A percentile compares a stretch with the other conserved stretches of the same genome.
Conservation (phyloP, 2,797 vertebrate species). For the Gambelia wislizenii region DNA sequence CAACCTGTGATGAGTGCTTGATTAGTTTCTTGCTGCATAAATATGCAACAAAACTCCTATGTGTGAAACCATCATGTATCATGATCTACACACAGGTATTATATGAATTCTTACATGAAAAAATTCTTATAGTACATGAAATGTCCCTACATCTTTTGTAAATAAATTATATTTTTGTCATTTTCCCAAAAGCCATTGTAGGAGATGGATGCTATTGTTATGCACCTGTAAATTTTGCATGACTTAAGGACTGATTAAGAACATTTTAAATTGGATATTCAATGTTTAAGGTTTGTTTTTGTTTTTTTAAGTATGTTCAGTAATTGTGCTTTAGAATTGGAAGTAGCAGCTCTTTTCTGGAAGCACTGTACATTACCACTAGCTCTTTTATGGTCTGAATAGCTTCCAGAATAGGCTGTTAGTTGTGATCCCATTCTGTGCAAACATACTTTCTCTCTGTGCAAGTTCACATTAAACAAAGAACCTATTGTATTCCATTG, state of each 20-base stretch:
- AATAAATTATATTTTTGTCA: background rate
- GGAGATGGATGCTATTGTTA: conserved; percentile 18
- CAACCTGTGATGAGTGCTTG: background rate
- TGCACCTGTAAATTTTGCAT: background rate
- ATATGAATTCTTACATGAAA: background rate
- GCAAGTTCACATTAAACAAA: conserved; percentile 42
- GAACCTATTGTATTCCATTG: conserved; percentile 34
- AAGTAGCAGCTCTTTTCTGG: conserved; percentile 17
- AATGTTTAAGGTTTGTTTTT: background rate
- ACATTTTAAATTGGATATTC: conserved; percentile 20
- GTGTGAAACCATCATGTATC: background rate
- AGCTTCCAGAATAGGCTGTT: conserved; percentile 56
- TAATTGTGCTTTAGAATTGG: conserved; percentile 28
- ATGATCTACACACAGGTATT: background rate
- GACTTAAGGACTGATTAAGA: conserved; percentile 28
- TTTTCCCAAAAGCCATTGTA: conserved; percentile 35
- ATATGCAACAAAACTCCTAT: background rate
- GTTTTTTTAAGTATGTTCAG: background rate
- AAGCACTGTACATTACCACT: conserved; percentile 28
- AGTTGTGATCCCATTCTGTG: conserved; percentile 37
- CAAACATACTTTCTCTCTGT: conserved; percentile 47
- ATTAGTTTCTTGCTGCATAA: background rate
- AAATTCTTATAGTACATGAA: background rate
- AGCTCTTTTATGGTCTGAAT: conserved; percentile 53
- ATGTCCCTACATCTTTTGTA: background rate